Base-by-base conservation (phyloP, 2,888 invertebrate species). In the Pristionchus arcanus region DNA sequence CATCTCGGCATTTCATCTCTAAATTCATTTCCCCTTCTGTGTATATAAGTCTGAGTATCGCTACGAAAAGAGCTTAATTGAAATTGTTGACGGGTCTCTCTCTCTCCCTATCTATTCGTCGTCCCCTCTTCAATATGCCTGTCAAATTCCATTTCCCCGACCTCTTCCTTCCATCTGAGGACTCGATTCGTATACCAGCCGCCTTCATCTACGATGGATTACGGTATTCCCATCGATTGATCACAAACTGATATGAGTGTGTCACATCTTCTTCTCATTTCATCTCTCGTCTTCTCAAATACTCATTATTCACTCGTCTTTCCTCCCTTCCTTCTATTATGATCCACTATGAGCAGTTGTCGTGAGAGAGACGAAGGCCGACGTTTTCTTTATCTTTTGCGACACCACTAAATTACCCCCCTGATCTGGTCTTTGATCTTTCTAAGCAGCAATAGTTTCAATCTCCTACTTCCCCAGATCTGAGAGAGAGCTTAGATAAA, bases 341-440 rank as follows among this genome's bases (percentile, higher is more conserved):
- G 74, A 74, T 74, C 74, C 37, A 25, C 74, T 31, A 74, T 74
- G 74, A 74, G 74, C 74, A 74, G 37, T 37, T 74, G 74, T 74
- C 74, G 34, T 68, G 28, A 68, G 59, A 59, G 25, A 59, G 59
- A 49, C 63, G 42, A 25, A 19, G 13, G 66, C 13, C 66, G 66
- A 66, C 66, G 37, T 34, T 74, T 31, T 74, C 74, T 74, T 74
- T 74, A 74, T 74, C 74, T 74, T 68, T 74, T 74, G 74, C 74
- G 74, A 74, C 74, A 34, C 66, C 74, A 34, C 66, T 66, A 66
- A 28, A 66, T 66, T 21, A 28, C 5, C 13, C n/a, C 13, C 2
- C 66, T 13, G n/a, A 59, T 15, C 25, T 66, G 66, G 66, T 66
- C 66, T 66, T 66, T 66, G 66, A 66, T 66, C 66, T 66, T 28